Conservation (phyloP, 2,888 invertebrate species). For the Tetropium fuscum region DNA sequence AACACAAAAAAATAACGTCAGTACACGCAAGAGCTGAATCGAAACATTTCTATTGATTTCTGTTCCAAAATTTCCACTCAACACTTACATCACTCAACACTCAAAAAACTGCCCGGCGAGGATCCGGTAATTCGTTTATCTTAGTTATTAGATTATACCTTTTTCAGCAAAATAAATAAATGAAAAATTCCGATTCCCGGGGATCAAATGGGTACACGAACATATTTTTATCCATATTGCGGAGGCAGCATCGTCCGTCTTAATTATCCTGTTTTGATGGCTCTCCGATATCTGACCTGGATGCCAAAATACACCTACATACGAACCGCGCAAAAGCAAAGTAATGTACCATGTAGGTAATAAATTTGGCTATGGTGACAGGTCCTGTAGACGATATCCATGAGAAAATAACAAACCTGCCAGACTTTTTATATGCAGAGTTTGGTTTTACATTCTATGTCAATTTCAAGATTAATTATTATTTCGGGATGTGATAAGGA, state of each 20-base stretch:
- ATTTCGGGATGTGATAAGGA: no score
- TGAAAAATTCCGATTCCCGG: not conserved
- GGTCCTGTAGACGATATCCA: not conserved
- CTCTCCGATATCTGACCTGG: constrained; percentile 13
- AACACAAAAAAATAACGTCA: no score
- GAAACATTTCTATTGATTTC: no score
- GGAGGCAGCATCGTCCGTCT: constrained; percentile 14
- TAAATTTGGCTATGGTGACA: constrained; percentile 17
- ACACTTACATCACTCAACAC: not conserved
- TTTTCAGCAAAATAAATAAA: constrained; percentile 4
- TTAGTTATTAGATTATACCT: constrained; percentile 2
- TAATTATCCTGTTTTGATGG: constrained; percentile 20
- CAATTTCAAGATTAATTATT: no score
- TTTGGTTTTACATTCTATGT: no score
- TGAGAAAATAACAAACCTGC: not conserved
- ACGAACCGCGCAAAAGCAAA: constrained; percentile 7
- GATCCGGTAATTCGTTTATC: constrained; percentile 7
- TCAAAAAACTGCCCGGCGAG: constrained; percentile 11
- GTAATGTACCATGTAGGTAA: constrained; percentile 1
- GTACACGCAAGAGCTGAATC: no score
- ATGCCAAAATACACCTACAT: constrained; percentile 3
- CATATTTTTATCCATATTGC: constrained; percentile 13
- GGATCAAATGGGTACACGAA: not conserved
- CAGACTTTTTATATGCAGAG: no score
- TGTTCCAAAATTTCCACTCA: no score